These are phyloP conservation scores for Xerus rutilus DNA, from an alignment of 2,797 vertebrate genomes.

Conservation along the genomic window DNA sequence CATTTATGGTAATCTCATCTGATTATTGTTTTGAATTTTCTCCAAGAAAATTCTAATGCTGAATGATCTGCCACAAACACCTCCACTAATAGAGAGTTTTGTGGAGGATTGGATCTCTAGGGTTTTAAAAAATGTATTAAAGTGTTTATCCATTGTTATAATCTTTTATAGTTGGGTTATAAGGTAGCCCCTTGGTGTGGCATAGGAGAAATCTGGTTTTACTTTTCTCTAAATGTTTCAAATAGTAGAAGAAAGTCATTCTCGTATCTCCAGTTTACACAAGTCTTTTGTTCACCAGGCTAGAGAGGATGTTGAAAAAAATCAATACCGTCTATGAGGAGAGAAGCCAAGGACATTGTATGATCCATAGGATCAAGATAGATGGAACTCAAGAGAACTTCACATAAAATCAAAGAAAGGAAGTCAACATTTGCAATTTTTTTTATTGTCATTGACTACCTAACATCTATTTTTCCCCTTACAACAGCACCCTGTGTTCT, in stretches of 20 bases:
- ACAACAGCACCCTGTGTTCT: neutral
- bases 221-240: neutral
- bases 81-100: neutral
- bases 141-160: neutral
- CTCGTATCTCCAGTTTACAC: neutral
- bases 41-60: neutral
- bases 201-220: neutral
- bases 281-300: neutral
- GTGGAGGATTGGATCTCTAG: neutral
- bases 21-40: neutral
- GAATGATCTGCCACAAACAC: neutral
- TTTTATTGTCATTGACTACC: neutral
- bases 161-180: neutral
- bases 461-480: conserved; percentile 11
- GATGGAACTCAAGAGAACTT: neutral
- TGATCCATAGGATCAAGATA: neutral
- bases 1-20: neutral
- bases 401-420: neutral
- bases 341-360: neutral
- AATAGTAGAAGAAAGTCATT: neutral
- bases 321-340: neutral
- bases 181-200: neutral
- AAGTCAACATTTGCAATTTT: neutral
- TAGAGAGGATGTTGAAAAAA: neutral
- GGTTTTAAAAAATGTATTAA: neutral